Base-by-base conservation (phyloP, 1,140 invertebrate species). In the Telenomus remus region DNA sequence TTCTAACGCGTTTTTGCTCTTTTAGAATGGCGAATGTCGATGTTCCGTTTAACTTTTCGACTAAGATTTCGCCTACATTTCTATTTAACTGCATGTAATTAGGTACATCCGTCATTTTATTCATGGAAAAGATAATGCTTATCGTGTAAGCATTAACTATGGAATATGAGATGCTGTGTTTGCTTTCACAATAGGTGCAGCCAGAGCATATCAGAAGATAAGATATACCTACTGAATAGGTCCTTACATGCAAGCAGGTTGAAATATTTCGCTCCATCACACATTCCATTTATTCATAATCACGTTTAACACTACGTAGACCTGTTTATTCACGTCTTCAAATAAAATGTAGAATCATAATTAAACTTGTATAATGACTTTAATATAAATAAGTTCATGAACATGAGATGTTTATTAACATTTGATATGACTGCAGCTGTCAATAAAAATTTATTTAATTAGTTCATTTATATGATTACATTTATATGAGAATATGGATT, bases 221-320 rank as follows among this genome's bases (percentile, higher is more conserved):
- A 54, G 37, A 43, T 50, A 66, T 43, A 27, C 19, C 46, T 57
- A 50, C 16, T 44, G 19, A 56, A 57, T 49, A 57, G 53, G 47
- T 57, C 39, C 47, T 66, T 56, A n/a, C 47, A 54, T 33, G 19
- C 19, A 27, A 27, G 12, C 39, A 39, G 10, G 43, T 48, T 54
- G 33, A 39, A 64, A 64, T 64, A 64, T 64, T 34, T 55, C 51
- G 47, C 48, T 54, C 34, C 34, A 55, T 54, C 43, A 39, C 43
- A 56, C 13, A 39, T 51, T 51, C 48, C 54, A 55, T 66, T 66
- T 66, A 66, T 66, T 66, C 64, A 57, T 66, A 66, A 66, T 57
- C 64, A 57, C 54, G 64, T 66, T 57, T 57, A 44, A 66, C 37
- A 27, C 19, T 27, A 6, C 19, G 6, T 27, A 27, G 19, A 27